These are phyloP conservation scores for Lamellibrachia columna DNA, from an alignment of 2,888 invertebrate genomes.

Conservation along the genomic window DNA sequence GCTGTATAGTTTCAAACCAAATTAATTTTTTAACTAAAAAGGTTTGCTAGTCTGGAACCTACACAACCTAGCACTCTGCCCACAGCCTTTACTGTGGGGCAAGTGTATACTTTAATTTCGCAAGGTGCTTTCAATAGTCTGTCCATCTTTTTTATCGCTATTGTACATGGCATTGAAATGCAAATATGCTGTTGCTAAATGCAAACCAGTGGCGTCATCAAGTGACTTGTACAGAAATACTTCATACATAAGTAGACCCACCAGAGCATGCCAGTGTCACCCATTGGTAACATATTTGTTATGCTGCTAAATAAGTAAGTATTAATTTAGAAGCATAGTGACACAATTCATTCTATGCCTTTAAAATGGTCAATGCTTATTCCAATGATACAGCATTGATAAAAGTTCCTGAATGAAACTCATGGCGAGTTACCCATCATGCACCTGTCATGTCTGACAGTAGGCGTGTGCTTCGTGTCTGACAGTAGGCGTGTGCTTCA, in stretches of 20 bases:
- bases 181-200: not conserved
- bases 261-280: not conserved
- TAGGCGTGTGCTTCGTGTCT: not conserved
- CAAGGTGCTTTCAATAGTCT: not conserved
- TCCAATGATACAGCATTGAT: not conserved
- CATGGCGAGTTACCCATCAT: not conserved
- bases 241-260: too few species aligned
- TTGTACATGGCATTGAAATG: not conserved
- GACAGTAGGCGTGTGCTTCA: not conserved
- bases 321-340: not conserved
- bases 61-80: not conserved
- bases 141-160: not conserved
- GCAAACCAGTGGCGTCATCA: not conserved
- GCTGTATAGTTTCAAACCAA: too few species aligned
- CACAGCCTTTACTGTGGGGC: not conserved
- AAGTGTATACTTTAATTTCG: not conserved
- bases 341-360: conserved; percentile 1
- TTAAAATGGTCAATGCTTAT: not conserved
- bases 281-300: not conserved
- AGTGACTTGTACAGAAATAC: not conserved
- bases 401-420: not conserved
- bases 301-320: not conserved
- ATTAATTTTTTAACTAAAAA: too few species aligned
- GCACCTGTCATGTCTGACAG: not conserved
- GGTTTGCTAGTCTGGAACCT: not conserved